Base-by-base conservation (phyloP, 2,888 invertebrate genomes). In the Corbicula japonica region DNA sequence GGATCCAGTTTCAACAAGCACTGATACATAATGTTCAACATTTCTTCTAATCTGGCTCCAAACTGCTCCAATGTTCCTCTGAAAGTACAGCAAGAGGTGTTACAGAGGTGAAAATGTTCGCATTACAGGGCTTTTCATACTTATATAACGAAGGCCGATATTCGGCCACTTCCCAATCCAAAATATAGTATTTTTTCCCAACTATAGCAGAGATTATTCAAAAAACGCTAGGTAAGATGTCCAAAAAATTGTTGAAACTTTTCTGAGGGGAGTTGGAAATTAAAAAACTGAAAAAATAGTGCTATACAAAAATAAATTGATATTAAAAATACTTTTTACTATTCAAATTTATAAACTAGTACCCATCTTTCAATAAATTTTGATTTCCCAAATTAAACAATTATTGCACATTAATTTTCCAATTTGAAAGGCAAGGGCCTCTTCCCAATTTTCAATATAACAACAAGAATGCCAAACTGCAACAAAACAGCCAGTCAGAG, bases 1-100 rank as follows among this genome's bases (percentile, higher is more conserved):
- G 68, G 68, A 35, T 48, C 61, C 4, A 71, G 50, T 23, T 58
- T 52, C 15, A 70, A 61, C 44, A 74, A 34, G 44, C 79, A 79
- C 38, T 74, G 68, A 23, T 74, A 79, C 52, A 79, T 50, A 38
- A 70, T 41, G 10, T 61, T 62, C 34, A 79, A 48, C 79, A 79
- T 79, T 15, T 79, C 79, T 58, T 79, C 79, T 15, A 79, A 46
- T 35, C 66, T 69, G 5, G 44, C 18, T 3, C 48, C 65, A 46
- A 74, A 70, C 6, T 58, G 38, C 4, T 35, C 44, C 65, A 79
- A 66, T 15, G 79, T 69, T 21, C 46, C 50, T 56, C 77, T 77
- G 77, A 41, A 77, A 77, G 8, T 56, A 15, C 28, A 10, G 44
- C n/a, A 34, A 58, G 21, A 26, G 8, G 48, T 10, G 8, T 4